phyloP scores from a whole-genome alignment of 2,113 vertebrate genomes.

The Perognathus longimembris region DNA sequence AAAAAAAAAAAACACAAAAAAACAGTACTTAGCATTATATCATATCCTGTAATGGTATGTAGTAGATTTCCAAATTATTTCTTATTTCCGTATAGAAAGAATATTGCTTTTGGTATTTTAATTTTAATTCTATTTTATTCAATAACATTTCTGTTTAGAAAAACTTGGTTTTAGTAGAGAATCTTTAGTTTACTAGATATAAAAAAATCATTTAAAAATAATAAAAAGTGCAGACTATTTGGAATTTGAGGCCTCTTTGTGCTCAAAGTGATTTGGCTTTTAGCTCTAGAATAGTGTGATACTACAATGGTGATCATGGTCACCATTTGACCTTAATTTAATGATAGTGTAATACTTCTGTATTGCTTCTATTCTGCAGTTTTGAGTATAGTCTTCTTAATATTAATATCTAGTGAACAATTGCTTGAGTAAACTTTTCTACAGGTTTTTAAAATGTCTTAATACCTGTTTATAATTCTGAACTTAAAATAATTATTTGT shows the following conservation, averaged over 20 bases:
- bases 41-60: neutral
- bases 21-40: neutral
- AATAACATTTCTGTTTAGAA: neutral
- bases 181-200: neutral
- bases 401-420: neutral
- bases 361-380: neutral
- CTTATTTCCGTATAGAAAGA: neutral
- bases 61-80: neutral
- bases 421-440: conserved; percentile 6
- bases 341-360: neutral
- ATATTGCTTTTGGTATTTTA: neutral
- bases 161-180: neutral
- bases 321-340: neutral
- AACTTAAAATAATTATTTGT: neutral
- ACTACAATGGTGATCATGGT: neutral
- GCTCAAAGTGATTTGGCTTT: neutral
- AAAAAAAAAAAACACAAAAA: neutral
- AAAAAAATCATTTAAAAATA: neutral
- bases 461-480: neutral
- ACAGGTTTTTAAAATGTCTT: neutral
- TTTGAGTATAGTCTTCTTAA: neutral
- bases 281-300: neutral
- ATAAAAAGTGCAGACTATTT: neutral
- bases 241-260: neutral
- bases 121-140: neutral